Percentiles rank a stretch among this genome's conserved stretches.
These are phyloP conservation scores for Euura saliciscinereae DNA, from an alignment of 1,140 invertebrate species.

Conservation along the genomic window DNA sequence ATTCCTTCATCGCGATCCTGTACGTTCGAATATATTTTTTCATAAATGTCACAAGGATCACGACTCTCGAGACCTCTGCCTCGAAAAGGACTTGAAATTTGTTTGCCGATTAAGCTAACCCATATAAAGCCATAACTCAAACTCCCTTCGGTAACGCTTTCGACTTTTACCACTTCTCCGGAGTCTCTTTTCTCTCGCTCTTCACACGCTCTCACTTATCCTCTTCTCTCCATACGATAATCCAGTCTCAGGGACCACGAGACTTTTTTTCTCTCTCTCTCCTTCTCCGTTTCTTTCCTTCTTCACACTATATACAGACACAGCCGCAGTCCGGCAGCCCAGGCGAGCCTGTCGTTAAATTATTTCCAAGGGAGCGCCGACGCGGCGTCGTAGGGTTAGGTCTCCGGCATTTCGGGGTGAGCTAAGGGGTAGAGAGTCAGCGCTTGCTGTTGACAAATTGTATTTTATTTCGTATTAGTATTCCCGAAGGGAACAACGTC, in stretches of 20 bases:
- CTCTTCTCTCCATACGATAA: slow-evolving; percentile 27
- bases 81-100: too few species aligned
- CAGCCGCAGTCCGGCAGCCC: slow-evolving; percentile 12
- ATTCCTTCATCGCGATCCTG: not conserved
- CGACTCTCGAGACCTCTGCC: too few species aligned
- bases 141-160: not conserved
- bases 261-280: not conserved
- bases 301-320: slow-evolving; percentile 12
- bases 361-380: slow-evolving; percentile 15
- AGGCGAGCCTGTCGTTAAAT: not conserved
- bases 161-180: not conserved
- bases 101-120: too few species aligned
- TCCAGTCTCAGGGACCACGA: slow-evolving; percentile 32
- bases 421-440: not conserved
- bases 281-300: slow-evolving; percentile 1
- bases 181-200: slow-evolving; percentile 9
- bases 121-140: not conserved
- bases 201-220: slow-evolving; percentile 14
- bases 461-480: slow-evolving; percentile 26
- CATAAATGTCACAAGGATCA: not conserved
- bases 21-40: not conserved
- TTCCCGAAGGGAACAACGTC: not conserved
- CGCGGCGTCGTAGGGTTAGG: slow-evolving; percentile 18
- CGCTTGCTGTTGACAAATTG: slow-evolving; percentile 24
- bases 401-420: slow-evolving; percentile 9